phyloP scores from a whole-genome alignment of 2,113 vertebrate genomes.

The Chionodraco myersi region DNA sequence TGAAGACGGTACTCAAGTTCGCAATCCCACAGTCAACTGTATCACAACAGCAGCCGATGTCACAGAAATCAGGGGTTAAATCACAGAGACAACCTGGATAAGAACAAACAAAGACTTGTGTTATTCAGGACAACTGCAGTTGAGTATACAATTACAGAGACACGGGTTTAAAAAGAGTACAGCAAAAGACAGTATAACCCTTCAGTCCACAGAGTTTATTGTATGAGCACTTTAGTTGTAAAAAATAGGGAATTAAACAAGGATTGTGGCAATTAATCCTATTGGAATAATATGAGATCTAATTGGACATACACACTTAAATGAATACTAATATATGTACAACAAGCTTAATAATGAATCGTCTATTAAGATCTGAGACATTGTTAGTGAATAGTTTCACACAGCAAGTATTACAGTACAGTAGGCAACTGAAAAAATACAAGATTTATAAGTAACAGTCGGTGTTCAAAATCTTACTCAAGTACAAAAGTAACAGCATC shows the following conservation, averaged over 20 bases:
- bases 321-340: background rate
- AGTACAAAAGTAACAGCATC: no score
- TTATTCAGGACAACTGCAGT: background rate
- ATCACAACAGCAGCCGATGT: constrained; percentile 85
- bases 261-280: background rate
- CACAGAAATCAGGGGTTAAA: constrained; percentile 80
- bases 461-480: no score
- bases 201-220: background rate
- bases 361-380: background rate
- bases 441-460: no score
- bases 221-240: background rate
- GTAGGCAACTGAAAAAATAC: background rate
- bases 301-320: background rate
- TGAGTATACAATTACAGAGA: background rate
- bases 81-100: constrained; percentile 81
- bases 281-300: background rate
- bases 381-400: background rate
- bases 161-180: background rate
- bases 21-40: constrained; percentile 71
- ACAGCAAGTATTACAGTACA: background rate
- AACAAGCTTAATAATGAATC: background rate
- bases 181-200: background rate
- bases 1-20: constrained; percentile 77
- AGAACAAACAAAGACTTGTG: constrained; percentile 1
- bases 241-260: background rate